Base-by-base conservation (phyloP, 2,113 vertebrate genomes). In the Scolopax mira region DNA sequence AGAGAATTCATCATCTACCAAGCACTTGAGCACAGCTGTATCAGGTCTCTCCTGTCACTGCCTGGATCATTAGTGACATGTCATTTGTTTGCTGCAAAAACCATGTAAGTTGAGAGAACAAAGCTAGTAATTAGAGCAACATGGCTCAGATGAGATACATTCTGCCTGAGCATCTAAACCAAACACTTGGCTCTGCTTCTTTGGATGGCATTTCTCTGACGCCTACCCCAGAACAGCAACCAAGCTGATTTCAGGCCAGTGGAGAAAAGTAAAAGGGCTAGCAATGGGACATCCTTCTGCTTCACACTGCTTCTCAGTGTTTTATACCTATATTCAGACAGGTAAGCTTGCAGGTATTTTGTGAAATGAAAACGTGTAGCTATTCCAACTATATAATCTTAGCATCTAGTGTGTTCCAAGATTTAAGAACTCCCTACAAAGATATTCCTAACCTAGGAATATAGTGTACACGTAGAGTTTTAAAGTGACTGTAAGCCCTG, bases 151-250 rank as follows among this genome's bases (percentile, higher is more conserved):
- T 80, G 91, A 92, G 84, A 87, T 4, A 41, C 3, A 21, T 89
- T 96, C 80, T 81, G 95, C 75, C 65, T 92, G 35, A 85, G 77
- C 87, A 94, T 97, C 92, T 78, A 95, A 95, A 96, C 89, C 85
- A 97, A 94, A 97, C 61, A 84, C 82, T 97, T 98, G 96, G 90
- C 95, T 96, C 70, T 39, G 82, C 79, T 93, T 33, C 83, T 93
- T 83, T 91, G 94, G 79, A 89, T 96, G 94, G 79, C 80, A 95
- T 93, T 97, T 97, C 82, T 96, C 75, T 52, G 69, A 90, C 31
- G 46, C 93, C 89, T 82, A 93, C 94, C 80, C 57, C 67, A 80
- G 82, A 92, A 88, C 90, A 90, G 88, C 90, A 89, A 83, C 74
- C 61, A 86, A 94, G 93, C 77, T 90, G 55, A 93, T 85, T 85